Conservation (phyloP, 2,797 vertebrate genomes). For the Poecilia picta region DNA sequence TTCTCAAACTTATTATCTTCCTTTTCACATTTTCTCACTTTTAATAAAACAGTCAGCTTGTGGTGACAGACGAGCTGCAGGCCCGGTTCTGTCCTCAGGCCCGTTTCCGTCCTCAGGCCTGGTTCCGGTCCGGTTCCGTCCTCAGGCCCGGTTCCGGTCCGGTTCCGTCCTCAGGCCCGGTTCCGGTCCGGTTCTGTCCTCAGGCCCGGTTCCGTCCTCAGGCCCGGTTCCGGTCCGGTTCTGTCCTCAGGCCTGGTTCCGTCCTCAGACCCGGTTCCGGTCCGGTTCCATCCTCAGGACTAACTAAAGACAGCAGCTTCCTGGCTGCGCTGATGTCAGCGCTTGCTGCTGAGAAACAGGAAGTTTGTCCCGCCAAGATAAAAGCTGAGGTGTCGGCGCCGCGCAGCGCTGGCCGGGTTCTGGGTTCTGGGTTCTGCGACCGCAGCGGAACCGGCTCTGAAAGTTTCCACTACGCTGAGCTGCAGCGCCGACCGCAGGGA, state of each 20-base stretch:
- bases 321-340: background rate
- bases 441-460: constrained; percentile 29
- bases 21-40: too few relatives aligned
- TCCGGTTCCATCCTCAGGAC: background rate
- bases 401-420: constrained; percentile 24
- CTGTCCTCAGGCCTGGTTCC: too few relatives aligned
- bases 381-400: constrained; percentile 21
- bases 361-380: constrained; percentile 56
- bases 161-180: too few relatives aligned
- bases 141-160: too few relatives aligned
- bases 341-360: constrained; percentile 46
- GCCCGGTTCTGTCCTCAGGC: background rate
- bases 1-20: background rate
- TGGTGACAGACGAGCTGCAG: background rate
- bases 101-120: too few relatives aligned
- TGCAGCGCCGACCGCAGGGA: constrained; percentile 7
- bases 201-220: too few relatives aligned
- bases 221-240: too few relatives aligned
- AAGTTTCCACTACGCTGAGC: constrained; percentile 47
- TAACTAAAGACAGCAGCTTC: background rate
- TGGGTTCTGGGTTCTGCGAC: too few relatives aligned
- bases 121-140: too few relatives aligned
- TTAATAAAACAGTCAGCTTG: background rate
- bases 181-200: too few relatives aligned
- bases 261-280: too few relatives aligned